phyloP scores from a whole-genome alignment of 2,797 vertebrate genomes.

The Apogon talboti region DNA sequence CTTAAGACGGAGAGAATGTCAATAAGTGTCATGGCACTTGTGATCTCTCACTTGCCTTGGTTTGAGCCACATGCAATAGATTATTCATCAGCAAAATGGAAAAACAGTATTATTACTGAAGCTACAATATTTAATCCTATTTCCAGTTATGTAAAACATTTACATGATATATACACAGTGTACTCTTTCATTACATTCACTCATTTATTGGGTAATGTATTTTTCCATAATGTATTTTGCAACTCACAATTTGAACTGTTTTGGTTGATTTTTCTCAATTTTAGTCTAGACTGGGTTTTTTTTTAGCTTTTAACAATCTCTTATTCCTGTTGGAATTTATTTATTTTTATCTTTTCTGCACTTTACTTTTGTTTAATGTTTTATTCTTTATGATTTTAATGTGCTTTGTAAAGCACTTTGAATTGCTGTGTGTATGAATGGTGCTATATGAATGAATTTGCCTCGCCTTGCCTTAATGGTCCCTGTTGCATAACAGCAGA shows the following conservation, averaged over 20 bases:
- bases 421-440: too few species aligned
- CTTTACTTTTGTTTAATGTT: too few species aligned
- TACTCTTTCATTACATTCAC: not conserved
- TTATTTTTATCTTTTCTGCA: too few species aligned
- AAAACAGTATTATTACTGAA: not conserved
- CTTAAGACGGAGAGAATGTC: slow-evolving; percentile 15
- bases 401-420: too few species aligned
- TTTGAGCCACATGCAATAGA: not conserved
- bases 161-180: not conserved
- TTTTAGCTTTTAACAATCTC: too few species aligned
- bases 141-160: not conserved
- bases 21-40: not conserved
- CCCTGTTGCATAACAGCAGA: slow-evolving; percentile 35
- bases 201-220: not conserved
- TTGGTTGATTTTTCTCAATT: too few species aligned
- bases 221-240: slow-evolving; percentile 23
- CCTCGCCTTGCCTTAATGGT: slow-evolving; percentile 19
- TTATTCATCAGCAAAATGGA: not conserved
- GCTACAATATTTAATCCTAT: not conserved
- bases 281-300: too few species aligned
- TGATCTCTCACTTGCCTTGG: slow-evolving; percentile 15
- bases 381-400: too few species aligned
- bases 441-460: too few species aligned
- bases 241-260: too few species aligned
- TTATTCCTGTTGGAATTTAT: too few species aligned